phyloP scores from a whole-genome alignment of 1,140 invertebrate species.

The Camponotus floridanus region DNA sequence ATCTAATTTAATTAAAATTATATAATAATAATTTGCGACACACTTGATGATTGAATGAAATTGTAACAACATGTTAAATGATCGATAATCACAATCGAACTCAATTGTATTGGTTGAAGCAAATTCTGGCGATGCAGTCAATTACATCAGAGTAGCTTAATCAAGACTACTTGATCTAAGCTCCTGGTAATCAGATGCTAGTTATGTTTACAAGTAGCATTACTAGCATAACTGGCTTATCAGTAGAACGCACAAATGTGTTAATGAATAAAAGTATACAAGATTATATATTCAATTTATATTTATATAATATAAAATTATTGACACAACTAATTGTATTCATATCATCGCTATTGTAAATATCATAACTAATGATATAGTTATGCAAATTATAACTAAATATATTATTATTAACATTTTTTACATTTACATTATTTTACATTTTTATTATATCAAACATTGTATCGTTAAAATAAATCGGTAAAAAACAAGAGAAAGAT shows the following conservation, averaged over 20 bases:
- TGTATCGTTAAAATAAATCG: too few species aligned
- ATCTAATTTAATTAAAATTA: conserved; percentile 5
- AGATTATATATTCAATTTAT: conserved; percentile 51
- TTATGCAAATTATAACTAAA: not conserved
- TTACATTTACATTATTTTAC: too few species aligned
- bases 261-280: conserved; percentile 63
- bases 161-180: conserved; percentile 73
- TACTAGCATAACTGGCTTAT: too few species aligned
- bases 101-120: conserved; percentile 51
- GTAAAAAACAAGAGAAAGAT: not conserved
- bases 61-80: conserved; percentile 17
- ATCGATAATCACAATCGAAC: conserved; percentile 51
- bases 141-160: conserved; percentile 74
- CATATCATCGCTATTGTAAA: not conserved
- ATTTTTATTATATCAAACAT: not conserved
- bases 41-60: not conserved
- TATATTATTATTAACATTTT: too few species aligned
- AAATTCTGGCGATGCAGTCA: conserved; percentile 74
- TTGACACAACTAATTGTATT: conserved; percentile 39
- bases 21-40: conserved; percentile 3
- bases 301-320: not conserved
- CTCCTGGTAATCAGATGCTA: conserved; percentile 68
- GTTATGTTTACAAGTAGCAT: conserved; percentile 48
- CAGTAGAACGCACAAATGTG: conserved; percentile 48
- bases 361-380: not conserved